These are phyloP conservation scores for Petrocephalus sullivani DNA, from an alignment of 2,797 vertebrate species.

Conservation along the genomic window DNA sequence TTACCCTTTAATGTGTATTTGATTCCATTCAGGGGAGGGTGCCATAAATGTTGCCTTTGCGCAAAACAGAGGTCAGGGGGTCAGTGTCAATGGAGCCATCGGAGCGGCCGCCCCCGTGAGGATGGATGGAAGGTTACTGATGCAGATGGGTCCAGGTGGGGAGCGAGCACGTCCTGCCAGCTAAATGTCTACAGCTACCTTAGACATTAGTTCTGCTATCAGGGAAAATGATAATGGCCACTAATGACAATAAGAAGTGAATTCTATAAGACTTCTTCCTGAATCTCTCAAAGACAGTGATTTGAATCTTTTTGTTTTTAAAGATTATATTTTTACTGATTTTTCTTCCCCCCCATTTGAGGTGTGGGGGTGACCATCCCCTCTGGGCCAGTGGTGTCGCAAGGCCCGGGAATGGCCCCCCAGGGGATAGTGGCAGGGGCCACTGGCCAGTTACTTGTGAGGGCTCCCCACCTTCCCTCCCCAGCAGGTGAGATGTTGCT, in stretches of 20 bases:
- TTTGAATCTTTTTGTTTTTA: background rate
- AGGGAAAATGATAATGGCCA: background rate
- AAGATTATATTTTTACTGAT: background rate
- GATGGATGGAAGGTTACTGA: conserved; percentile 79
- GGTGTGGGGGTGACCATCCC: background rate
- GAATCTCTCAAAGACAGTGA: background rate
- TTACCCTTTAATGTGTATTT: background rate
- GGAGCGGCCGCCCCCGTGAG: conserved; percentile 73
- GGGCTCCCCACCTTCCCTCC: background rate
- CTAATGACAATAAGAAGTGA: background rate
- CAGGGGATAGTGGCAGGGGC: background rate
- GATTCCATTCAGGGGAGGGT: conserved; percentile 78
- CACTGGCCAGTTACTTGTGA: background rate
- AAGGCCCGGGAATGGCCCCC: background rate
- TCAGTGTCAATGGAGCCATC: conserved; percentile 88
- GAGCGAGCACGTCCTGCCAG: background rate
- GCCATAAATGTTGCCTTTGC: conserved; percentile 84
- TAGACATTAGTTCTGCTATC: background rate
- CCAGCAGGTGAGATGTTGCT: background rate
- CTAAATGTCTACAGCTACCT: background rate
- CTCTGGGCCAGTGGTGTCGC: background rate
- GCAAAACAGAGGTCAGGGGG: conserved; percentile 80
- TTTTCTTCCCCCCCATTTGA: conserved; percentile 51
- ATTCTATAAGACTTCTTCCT: background rate
- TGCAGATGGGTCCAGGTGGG: conserved; percentile 82